Evolutionary conservation across 2,888 invertebrate species (phyloP), one percentile per base, ranked within the genome.

Genomic region (Gisinianus flammeolus): DNA sequence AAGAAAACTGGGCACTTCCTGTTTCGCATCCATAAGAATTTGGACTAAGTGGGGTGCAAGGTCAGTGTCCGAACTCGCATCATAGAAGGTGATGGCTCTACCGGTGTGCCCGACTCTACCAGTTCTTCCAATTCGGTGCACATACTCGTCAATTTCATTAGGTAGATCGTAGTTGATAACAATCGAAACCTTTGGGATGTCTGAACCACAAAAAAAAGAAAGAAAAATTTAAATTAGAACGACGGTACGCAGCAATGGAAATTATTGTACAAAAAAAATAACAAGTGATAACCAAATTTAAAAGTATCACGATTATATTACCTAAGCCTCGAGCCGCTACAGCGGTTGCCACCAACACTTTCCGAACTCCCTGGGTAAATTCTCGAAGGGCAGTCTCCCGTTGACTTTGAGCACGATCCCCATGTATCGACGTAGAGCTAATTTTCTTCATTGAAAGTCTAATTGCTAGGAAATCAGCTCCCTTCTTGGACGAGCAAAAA

Each of bases 251-350:
- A n/a, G n/a, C n/a, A n/a, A n/a, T n/a, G n/a, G n/a, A n/a, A n/a
- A 79, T 64, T 8, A 44, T 19, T 44, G 24, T 33, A 71, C 16
- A 22, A 10, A 44, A 35, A 19, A 70, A n/a, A n/a, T n/a, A n/a
- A n/a, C n/a, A n/a, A n/a, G n/a, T n/a, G n/a, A n/a, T n/a, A n/a
- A n/a, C n/a, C n/a, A n/a, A n/a, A n/a, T n/a, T n/a, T 16, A 31
- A 10, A 31, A 22, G 35, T 12, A 8, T 19, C 44, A 70, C 12
- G 28, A 31, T 12, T 67, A 10, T 83, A 85, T 86, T 85, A 91
- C 92, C 94, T 0, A 98, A 88, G 0, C 98, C 98, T 77, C 98
- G 89, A 0, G 97, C 95, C 0, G 97, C 97, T 0, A 98, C 97
- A 0, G 95, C 94, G 0, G 98, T 98, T 0, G 98, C 98, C 0